phyloP scores from a whole-genome alignment of 2,797 vertebrate species.

The Sebastes diploproa region DNA sequence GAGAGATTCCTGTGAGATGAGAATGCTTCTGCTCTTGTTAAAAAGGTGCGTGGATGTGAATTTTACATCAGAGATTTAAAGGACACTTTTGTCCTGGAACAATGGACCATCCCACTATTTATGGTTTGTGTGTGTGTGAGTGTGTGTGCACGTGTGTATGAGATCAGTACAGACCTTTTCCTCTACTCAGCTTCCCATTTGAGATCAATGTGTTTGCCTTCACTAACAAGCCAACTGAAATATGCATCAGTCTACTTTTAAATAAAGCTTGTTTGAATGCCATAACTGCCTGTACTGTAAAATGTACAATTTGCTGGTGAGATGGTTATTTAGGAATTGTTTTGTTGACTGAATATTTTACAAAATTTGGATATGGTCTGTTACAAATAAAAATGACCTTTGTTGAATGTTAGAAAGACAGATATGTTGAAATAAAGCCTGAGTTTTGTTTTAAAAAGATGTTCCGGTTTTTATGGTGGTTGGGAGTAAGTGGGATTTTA shows the following conservation, averaged over 20 bases:
- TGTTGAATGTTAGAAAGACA: conserved; percentile 31
- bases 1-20: conserved; percentile 11
- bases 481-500: neutral
- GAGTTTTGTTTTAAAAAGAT: conserved; percentile 20
- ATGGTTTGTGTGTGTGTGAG: conserved; percentile 18
- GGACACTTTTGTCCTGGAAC: neutral
- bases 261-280: conserved; percentile 42
- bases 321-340: conserved; percentile 41
- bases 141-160: neutral
- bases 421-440: conserved; percentile 58
- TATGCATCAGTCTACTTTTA: conserved; percentile 29
- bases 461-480: neutral
- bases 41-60: conserved; percentile 13
- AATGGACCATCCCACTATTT: conserved; percentile 39
- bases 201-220: conserved; percentile 37
- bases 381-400: neutral
- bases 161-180: neutral
- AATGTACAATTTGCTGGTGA: conserved; percentile 30
- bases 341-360: conserved; percentile 25
- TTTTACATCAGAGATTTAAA: conserved; percentile 19
- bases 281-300: conserved; percentile 58
- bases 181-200: neutral
- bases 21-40: neutral
- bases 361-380: conserved; percentile 27
- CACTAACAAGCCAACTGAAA: conserved; percentile 51